A percentile compares a stretch with the other conserved stretches of the same genome.
These are phyloP conservation scores for Lagria hirta DNA, from an alignment of 2,888 invertebrate species.

Conservation along the genomic window DNA sequence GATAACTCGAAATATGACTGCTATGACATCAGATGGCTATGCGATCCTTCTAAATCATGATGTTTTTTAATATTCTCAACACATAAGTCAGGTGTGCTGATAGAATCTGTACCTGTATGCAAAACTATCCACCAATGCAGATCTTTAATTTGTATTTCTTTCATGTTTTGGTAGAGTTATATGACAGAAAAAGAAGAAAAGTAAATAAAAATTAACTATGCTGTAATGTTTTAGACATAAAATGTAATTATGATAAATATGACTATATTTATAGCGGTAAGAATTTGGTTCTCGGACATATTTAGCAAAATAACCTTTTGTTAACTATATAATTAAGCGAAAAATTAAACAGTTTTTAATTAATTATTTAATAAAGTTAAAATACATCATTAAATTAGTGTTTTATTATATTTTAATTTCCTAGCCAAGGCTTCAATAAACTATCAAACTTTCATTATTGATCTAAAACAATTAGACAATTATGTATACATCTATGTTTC, in stretches of 20 bases:
- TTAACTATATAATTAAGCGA: too few relatives aligned
- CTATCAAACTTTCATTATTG: too few relatives aligned
- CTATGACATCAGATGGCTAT: slow-evolving; percentile 46
- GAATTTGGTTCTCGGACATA: too few relatives aligned
- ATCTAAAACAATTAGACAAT: too few relatives aligned
- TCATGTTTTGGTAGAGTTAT: slow-evolving; percentile 26
- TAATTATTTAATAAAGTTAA: too few relatives aligned
- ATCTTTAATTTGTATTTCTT: slow-evolving; percentile 31
- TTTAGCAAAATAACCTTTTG: too few relatives aligned
- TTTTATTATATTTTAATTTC: too few relatives aligned
- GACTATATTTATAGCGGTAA: too few relatives aligned
- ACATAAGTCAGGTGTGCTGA: slow-evolving; percentile 40
- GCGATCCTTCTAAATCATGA: slow-evolving; percentile 50
- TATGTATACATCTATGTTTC: too few relatives aligned
- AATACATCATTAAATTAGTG: too few relatives aligned
- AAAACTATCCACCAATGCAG: slow-evolving; percentile 11
- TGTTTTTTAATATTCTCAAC: slow-evolving; percentile 27
- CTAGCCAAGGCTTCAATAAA: too few relatives aligned
- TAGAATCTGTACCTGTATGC: slow-evolving; percentile 37
- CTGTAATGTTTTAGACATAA: slow-evolving; percentile 11
- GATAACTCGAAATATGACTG: slow-evolving; percentile 51
- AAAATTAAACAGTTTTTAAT: too few relatives aligned
- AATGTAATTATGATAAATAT: slow-evolving; percentile 9
- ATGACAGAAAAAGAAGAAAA: slow-evolving; percentile 11
- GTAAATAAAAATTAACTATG: slow-evolving; percentile 9